Base-by-base conservation (phyloP, 2,888 invertebrate species). In the Odontomyia ornata region DNA sequence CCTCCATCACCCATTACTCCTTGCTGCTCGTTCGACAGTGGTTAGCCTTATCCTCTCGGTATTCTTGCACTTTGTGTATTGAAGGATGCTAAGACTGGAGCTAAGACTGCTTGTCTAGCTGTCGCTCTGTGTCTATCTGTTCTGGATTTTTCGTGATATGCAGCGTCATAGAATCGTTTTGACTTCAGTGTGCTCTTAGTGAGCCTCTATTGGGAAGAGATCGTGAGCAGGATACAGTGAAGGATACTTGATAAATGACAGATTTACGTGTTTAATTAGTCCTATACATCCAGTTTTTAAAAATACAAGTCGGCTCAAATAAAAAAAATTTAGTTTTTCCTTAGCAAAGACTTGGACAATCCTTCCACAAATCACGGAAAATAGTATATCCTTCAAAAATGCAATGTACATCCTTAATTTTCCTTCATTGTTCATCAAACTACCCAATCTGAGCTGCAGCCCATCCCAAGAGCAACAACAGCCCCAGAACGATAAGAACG, bases 141-240 rank as follows among this genome's bases (percentile, higher is more conserved):
- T 47, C 71, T 71, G 52, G 36, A 52, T 47, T 52, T 71, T 71
- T 71, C 71, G 11, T 71, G 71, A 52, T 47, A 23, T 52, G 36
- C 71, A 47, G 71, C 27, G 28, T 71, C 71, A 71, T 25, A 27
- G 71, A 71, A 47, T 25, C 27, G 25, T 47, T 71, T 47, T 71
- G 27, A 52, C 47, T 25, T 67, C 67, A 21, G 7, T 36, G 36
- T 30, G 18, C 43, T 15, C 28, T 64, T 5, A 3, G 36, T 36
- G 9, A 36, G 36, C 36, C 36, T 36, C 36, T 36, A 36, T 36
- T 36, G 36, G 36, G 36, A 5, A 36, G 5, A 36, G 9, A 36
- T 3, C 23, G 4, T 2, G 60, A 60, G 25, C 9, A 13, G 60
- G 13, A 60, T 60, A 23, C 21, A 7, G 4, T 23, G 60, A 15